A percentile compares a stretch with the other conserved stretches of the same genome.
Conservation (phyloP, 1,140 invertebrate genomes). For the Zophobas morio region DNA sequence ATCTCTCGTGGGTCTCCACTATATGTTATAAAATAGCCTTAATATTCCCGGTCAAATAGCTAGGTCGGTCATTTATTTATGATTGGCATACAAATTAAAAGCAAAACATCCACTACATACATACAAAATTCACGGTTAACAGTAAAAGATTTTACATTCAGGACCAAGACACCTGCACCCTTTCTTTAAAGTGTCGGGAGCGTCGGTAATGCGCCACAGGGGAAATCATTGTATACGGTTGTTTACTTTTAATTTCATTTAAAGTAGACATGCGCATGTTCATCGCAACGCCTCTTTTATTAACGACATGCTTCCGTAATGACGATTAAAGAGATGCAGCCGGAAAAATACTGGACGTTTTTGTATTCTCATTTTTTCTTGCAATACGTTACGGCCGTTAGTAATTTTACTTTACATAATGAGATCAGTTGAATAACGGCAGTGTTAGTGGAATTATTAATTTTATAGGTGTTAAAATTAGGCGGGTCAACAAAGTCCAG, state of each 20-base stretch:
- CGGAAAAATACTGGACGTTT: neutral
- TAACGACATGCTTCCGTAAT: constrained; percentile 28
- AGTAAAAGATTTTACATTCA: constrained; percentile 2
- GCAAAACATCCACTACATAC: neutral
- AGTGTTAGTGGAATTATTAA: too few relatives aligned
- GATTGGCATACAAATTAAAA: constrained; percentile 32
- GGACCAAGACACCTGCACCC: neutral
- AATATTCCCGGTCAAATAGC: constrained; percentile 18
- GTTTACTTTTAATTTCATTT: constrained; percentile 48
- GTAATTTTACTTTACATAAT: too few relatives aligned
- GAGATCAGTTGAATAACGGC: too few relatives aligned
- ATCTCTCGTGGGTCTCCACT: constrained; percentile 33
- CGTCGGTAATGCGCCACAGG: constrained; percentile 19
- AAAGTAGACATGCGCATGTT: constrained; percentile 31
- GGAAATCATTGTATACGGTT: constrained; percentile 44
- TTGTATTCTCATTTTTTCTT: too few relatives aligned
- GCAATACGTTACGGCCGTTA: too few relatives aligned
- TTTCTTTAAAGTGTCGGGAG: constrained; percentile 9
- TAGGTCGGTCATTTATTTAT: constrained; percentile 15
- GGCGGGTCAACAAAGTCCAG: too few relatives aligned
- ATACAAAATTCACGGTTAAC: neutral
- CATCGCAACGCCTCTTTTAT: constrained; percentile 19
- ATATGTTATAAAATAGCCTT: constrained; percentile 31
- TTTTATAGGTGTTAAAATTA: too few relatives aligned
- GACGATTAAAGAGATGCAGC: constrained; percentile 8